phyloP scores from a whole-genome alignment of 1,140 invertebrate species.

The Ganaspis sp. region DNA sequence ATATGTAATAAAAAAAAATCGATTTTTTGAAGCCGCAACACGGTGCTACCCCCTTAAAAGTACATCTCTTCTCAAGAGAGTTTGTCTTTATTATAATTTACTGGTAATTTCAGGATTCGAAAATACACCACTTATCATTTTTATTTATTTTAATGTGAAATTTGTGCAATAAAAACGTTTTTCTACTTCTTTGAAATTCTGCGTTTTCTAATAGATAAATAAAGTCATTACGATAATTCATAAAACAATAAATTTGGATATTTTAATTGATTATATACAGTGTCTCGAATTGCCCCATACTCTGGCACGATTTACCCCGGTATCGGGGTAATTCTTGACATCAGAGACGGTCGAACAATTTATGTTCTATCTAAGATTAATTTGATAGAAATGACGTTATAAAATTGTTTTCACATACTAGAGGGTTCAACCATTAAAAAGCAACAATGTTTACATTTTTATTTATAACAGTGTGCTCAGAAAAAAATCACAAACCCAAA shows the following conservation, averaged over 20 bases:
- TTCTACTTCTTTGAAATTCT: too few species aligned
- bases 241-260: not conserved
- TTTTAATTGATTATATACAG: not conserved
- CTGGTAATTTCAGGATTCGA: too few species aligned
- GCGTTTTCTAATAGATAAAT: too few species aligned
- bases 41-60: too few species aligned
- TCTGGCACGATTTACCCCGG: not conserved
- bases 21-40: too few species aligned
- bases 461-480: too few species aligned
- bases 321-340: not conserved
- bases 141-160: too few species aligned
- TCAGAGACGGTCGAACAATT: not conserved
- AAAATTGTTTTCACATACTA: not conserved
- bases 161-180: too few species aligned
- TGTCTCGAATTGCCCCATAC: not conserved
- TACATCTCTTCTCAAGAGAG: too few species aligned
- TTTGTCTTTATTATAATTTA: too few species aligned
- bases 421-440: not conserved
- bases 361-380: not conserved
- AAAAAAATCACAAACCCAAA: not conserved
- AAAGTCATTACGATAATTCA: not conserved
- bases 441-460: not conserved
- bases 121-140: too few species aligned
- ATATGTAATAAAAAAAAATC: too few species aligned
- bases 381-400: not conserved